Base-by-base conservation (phyloP, 2,888 invertebrate genomes). In the Tupiocoris notatus region DNA sequence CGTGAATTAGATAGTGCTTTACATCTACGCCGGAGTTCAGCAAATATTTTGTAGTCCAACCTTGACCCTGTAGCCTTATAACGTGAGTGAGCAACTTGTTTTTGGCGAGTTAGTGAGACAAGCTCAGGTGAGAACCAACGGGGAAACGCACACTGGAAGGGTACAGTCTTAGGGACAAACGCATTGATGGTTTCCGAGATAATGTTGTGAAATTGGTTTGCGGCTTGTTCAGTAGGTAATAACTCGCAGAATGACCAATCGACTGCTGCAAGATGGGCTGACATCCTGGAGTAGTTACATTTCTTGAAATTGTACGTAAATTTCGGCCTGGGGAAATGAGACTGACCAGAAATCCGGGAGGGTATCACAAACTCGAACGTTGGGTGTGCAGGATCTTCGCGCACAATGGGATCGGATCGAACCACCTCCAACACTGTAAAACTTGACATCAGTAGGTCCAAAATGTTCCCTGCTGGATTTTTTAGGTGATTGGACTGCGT, bases 291-390 rank as follows among this genome's bases (percentile, higher is more conserved):
- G n/a, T n/a, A n/a, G n/a, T n/a, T n/a, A n/a, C n/a, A n/a, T n/a
- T n/a, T n/a, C n/a, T n/a, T n/a, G n/a, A 25, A 65, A 20, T 65
- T 65, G 65, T 25, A 65, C 1, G 39, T 17, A 39, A 65, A 65
- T 65, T 65, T 65, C 3, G 25, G 2, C n/a, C 39, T 65, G 1
- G 24, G 65, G 17, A 24, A 65, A 23, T 25, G 18, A 12, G 12
- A 12, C 1, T 21, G 18, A 2, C 2, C n/a, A 25, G 17, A 9
- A 12, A 7, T 23, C 9, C 17, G 39, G n/a, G 39, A 65, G n/a
- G 65, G n/a, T 1, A 64, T 64, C 17, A n/a, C 7, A n/a, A 2
- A 64, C n/a, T 23, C 64, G 17, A 64, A 23, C n/a, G n/a, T n/a
- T n/a, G n/a, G n/a, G n/a, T 6, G 61, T 1, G 61, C 61, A 9